Conservation (phyloP, 2,113 vertebrate genomes). For the Columba janthina region DNA sequence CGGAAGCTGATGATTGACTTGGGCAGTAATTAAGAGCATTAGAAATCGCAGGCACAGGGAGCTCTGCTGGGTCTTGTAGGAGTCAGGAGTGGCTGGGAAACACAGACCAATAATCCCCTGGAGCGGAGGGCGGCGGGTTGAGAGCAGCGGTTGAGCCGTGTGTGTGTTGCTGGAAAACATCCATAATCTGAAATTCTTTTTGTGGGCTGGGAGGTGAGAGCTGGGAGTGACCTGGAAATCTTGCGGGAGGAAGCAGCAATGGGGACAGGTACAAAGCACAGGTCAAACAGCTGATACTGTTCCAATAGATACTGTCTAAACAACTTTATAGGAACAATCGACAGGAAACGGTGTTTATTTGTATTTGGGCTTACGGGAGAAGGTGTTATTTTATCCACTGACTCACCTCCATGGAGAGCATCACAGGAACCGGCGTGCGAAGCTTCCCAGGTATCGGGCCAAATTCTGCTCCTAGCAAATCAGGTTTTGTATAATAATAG, state of each 20-base stretch:
- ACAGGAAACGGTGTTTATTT: not conserved
- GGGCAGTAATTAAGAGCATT: not conserved
- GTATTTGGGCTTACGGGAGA: not conserved
- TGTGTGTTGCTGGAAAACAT: not conserved
- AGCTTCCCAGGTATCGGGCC: not conserved
- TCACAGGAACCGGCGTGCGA: not conserved
- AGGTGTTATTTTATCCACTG: not conserved
- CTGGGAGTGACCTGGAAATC: not conserved
- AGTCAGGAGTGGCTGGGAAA: not conserved
- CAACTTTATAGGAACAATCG: not conserved
- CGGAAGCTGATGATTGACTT: not conserved
- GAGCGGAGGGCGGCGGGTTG: not conserved
- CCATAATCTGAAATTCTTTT: not conserved
- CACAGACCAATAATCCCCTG: not conserved
- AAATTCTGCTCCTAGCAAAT: not conserved
- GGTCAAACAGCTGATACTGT: not conserved
- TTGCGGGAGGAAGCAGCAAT: not conserved
- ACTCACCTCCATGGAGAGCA: not conserved
- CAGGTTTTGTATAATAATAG: not conserved
- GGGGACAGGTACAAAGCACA: not conserved
- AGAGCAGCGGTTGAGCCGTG: fast-evolving
- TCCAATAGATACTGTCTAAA: not conserved
- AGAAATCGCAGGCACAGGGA: not conserved
- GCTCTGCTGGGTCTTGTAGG: not conserved
- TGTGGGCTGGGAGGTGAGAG: not conserved